Percentiles rank a stretch among this genome's conserved stretches.
Conservation (phyloP, 2,797 vertebrate species). For the Jordanella pulchra region DNA sequence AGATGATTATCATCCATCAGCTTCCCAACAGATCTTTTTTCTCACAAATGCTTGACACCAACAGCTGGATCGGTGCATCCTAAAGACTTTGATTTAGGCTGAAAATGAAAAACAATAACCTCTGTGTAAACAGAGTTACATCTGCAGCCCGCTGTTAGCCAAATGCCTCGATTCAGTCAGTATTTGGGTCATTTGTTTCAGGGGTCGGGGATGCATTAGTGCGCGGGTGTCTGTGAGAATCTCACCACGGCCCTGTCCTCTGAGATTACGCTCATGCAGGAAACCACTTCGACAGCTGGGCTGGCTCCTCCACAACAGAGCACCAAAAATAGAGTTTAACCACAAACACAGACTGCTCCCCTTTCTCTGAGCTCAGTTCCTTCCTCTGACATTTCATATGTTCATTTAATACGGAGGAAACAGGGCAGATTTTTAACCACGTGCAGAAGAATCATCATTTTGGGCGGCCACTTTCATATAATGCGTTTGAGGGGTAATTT, state of each 20-base stretch:
- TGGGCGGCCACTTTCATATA: background rate
- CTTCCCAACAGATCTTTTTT: background rate
- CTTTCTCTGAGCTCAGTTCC: background rate
- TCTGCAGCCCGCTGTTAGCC: conserved; percentile 55
- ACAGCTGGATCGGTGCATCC: background rate
- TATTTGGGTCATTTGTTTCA: conserved; percentile 75
- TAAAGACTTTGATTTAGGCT: conserved; percentile 1
- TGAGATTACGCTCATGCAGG: conserved; percentile 63
- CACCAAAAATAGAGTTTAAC: conserved; percentile 43
- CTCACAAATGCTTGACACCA: background rate
- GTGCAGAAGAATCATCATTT: conserved; percentile 8
- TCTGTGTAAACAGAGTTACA: conserved; percentile 43
- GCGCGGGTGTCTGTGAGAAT: conserved; percentile 70
- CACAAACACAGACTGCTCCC: conserved; percentile 20
- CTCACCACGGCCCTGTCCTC: conserved; percentile 62
- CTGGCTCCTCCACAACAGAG: conserved; percentile 44
- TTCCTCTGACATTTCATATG: background rate
- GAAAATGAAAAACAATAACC: conserved; percentile 42
- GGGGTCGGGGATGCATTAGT: conserved; percentile 71
- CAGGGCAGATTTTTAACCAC: conserved; percentile 1
- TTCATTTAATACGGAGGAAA: conserved; percentile 1
- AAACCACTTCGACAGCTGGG: conserved; percentile 64
- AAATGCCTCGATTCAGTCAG: conserved; percentile 62
- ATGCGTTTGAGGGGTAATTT: conserved; percentile 24
- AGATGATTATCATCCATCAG: conserved; percentile 3